Percentiles rank a stretch among this genome's conserved stretches.
phyloP scores from a whole-genome alignment of 2,113 vertebrate species.

The Pleuronectes platessa region DNA sequence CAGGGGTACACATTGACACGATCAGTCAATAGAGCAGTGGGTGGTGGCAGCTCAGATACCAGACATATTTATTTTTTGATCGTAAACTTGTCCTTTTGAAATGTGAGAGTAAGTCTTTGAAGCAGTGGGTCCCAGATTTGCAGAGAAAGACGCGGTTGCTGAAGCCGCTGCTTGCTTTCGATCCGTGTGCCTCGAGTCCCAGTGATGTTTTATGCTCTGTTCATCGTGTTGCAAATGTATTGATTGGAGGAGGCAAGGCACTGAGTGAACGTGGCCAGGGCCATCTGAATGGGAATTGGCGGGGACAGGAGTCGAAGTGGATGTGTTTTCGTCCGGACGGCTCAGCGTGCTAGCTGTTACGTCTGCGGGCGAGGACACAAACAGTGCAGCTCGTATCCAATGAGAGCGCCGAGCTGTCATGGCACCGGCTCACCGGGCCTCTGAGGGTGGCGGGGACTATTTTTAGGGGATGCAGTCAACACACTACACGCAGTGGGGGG shows the following conservation, averaged over 20 bases:
- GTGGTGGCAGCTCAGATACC: conserved; percentile 52
- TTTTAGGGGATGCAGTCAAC: conserved; percentile 75
- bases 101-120: conserved; percentile 58
- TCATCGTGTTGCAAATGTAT: conserved; percentile 62
- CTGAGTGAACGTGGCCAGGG: conserved; percentile 49
- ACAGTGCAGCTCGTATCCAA: conserved; percentile 54
- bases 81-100: conserved; percentile 55
- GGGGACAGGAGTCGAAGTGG: conserved; percentile 52
- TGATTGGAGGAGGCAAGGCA: conserved; percentile 66
- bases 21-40: conserved; percentile 63
- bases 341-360: conserved; percentile 67
- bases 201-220: conserved; percentile 58
- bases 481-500: conserved; percentile 5
- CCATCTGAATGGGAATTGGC: conserved; percentile 58
- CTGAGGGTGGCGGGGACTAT: conserved; percentile 66
- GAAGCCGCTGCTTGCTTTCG: conserved; percentile 57
- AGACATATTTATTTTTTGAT: neutral
- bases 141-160: conserved; percentile 31
- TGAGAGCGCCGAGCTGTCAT: conserved; percentile 60
- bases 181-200: conserved; percentile 46
- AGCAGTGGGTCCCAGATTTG: conserved; percentile 48
- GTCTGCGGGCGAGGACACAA: conserved; percentile 54
- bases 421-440: conserved; percentile 44
- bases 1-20: conserved; percentile 62
- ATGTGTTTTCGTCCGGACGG: conserved; percentile 50